Conservation (phyloP, 2,113 vertebrate genomes). For the Acrocephalus arundinaceus region DNA sequence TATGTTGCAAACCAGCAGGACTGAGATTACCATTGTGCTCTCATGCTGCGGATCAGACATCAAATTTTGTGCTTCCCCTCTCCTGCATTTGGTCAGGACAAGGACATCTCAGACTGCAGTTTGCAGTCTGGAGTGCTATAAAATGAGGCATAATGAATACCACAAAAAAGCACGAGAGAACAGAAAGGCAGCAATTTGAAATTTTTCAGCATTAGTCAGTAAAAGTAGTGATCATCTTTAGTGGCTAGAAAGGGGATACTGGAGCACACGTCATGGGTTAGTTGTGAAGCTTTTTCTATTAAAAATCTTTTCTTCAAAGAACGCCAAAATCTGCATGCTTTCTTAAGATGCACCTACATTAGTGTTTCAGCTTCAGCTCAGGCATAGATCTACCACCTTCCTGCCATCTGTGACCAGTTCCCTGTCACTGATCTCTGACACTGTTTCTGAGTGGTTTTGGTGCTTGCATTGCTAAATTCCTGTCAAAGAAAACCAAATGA, state of each 20-base stretch:
- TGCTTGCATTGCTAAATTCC: background rate
- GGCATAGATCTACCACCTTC: background rate
- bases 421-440: background rate
- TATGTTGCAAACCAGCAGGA: background rate
- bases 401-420: background rate
- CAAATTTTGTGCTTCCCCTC: background rate
- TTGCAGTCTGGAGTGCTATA: background rate
- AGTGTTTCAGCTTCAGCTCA: background rate
- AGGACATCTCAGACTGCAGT: background rate
- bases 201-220: background rate
- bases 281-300: background rate
- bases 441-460: background rate
- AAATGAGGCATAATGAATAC: background rate
- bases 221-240: background rate
- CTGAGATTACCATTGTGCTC: background rate
- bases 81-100: background rate
- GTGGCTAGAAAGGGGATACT: background rate
- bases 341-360: background rate
- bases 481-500: background rate
- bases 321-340: background rate
- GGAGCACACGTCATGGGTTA: background rate
- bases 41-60: background rate
- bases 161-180: background rate
- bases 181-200: background rate
- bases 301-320: background rate